Conservation (phyloP, 2,888 invertebrate genomes). For the Trachelus iudaicus region DNA sequence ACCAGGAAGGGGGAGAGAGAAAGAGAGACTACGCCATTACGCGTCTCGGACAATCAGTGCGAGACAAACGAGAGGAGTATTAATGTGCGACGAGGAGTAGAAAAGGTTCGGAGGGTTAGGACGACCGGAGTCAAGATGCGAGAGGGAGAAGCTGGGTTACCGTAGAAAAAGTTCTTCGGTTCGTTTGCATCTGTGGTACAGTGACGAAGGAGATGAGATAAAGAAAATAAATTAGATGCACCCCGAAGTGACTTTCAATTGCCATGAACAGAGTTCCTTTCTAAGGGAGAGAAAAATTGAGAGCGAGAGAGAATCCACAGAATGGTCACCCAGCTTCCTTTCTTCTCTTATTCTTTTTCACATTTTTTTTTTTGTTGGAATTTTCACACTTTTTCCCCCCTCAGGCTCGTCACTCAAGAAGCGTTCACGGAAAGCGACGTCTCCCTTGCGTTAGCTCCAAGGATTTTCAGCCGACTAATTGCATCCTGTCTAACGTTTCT, state of each 20-base stretch:
- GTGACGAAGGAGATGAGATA: background rate
- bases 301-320: background rate
- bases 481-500: slow-evolving; percentile 52
- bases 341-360: too few relatives aligned
- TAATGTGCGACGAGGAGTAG: slow-evolving; percentile 34
- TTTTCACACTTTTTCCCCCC: too few relatives aligned
- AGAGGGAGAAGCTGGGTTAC: background rate
- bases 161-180: background rate
- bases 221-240: slow-evolving; percentile 43
- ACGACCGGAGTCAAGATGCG: slow-evolving; percentile 8
- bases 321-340: too few relatives aligned
- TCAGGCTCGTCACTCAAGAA: too few relatives aligned
- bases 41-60: slow-evolving; percentile 57
- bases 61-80: slow-evolving; percentile 60
- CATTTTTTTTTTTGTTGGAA: too few relatives aligned
- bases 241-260: slow-evolving; percentile 47
- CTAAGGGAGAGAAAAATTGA: slow-evolving; percentile 27
- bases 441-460: background rate
- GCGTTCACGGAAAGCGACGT: slow-evolving; percentile 34
- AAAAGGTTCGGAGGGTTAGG: background rate
- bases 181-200: slow-evolving; percentile 3
- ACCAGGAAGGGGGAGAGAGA: background rate
- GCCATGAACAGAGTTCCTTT: slow-evolving; percentile 24
- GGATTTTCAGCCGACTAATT: slow-evolving; percentile 32
- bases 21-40: slow-evolving; percentile 55